Percentiles rank a stretch among this genome's conserved stretches.
phyloP scores from a whole-genome alignment of 2,797 vertebrate genomes.

The Phyllotis vaccarum region DNA sequence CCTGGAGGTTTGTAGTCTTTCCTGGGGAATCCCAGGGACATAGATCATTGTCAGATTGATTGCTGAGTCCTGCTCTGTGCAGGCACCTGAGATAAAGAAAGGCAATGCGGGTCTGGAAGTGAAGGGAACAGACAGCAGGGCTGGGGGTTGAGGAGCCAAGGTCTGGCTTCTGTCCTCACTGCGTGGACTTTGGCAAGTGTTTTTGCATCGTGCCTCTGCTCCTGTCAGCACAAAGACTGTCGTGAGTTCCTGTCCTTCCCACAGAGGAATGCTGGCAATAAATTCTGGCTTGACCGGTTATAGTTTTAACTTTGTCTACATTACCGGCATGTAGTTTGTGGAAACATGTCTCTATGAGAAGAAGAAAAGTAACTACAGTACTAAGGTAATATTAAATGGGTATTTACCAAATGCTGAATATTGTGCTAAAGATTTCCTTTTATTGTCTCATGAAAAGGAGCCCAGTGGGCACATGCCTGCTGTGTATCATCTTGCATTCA shows the following conservation, averaged over 20 bases:
- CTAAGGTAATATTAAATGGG: constrained; percentile 9
- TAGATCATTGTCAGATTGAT: constrained; percentile 36
- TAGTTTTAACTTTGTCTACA: not conserved
- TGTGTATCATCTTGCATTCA: not conserved
- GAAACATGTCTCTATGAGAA: not conserved
- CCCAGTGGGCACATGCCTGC: not conserved
- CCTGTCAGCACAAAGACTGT: not conserved
- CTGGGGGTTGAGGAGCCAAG: not conserved
- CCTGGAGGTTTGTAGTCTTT: not conserved
- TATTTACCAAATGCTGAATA: not conserved
- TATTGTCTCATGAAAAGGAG: not conserved
- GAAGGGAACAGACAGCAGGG: not conserved
- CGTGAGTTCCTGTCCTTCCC: not conserved
- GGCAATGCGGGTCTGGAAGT: not conserved
- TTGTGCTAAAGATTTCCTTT: not conserved
- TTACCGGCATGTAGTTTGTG: not conserved
- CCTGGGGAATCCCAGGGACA: not conserved
- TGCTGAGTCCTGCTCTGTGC: constrained; percentile 3
- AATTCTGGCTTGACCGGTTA: not conserved
- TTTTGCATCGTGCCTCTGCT: not conserved
- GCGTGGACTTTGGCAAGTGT: not conserved
- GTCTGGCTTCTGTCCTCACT: not conserved
- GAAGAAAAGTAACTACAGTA: constrained; percentile 31
- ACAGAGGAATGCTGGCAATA: not conserved
- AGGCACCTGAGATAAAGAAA: constrained; percentile 38